These are phyloP conservation scores for Lasioglossum figueresi DNA, from an alignment of 2,888 invertebrate species.

Conservation along the genomic window DNA sequence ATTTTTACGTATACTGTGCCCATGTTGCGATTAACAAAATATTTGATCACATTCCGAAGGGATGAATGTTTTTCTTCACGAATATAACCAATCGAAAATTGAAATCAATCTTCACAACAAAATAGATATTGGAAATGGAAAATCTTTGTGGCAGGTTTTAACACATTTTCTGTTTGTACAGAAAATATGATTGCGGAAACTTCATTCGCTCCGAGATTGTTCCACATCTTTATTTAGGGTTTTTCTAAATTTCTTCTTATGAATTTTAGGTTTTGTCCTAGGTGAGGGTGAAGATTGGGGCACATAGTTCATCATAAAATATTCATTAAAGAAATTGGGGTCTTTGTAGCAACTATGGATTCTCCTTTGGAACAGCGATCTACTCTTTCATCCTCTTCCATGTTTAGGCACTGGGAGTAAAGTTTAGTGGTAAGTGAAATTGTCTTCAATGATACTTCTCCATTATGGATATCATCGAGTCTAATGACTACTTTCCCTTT, in stretches of 20 bases:
- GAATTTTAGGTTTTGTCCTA: conserved; percentile 61
- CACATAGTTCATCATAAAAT: conserved; percentile 60
- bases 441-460: conserved; percentile 56
- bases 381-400: conserved; percentile 56
- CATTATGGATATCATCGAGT: conserved; percentile 32
- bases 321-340: conserved; percentile 53
- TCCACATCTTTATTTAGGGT: conserved; percentile 36
- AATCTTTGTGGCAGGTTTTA: neutral
- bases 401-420: conserved; percentile 60
- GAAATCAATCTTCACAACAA: conserved; percentile 16
- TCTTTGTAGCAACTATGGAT: conserved; percentile 58
- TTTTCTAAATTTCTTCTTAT: conserved; percentile 58
- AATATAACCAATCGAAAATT: neutral
- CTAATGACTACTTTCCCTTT: conserved; percentile 50
- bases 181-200: conserved; percentile 13
- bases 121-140: conserved; percentile 16
- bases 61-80: conserved; percentile 20
- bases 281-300: conserved; percentile 57
- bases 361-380: conserved; percentile 55
- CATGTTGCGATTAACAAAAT: neutral
- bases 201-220: conserved; percentile 47
- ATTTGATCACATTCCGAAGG: conserved; percentile 15
- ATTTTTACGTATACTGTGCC: conserved; percentile 9
- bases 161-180: conserved; percentile 14
- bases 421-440: conserved; percentile 57